Evolutionary conservation across 2,888 invertebrate genomes (phyloP).

Genomic region (Catocala sponsa): DNA sequence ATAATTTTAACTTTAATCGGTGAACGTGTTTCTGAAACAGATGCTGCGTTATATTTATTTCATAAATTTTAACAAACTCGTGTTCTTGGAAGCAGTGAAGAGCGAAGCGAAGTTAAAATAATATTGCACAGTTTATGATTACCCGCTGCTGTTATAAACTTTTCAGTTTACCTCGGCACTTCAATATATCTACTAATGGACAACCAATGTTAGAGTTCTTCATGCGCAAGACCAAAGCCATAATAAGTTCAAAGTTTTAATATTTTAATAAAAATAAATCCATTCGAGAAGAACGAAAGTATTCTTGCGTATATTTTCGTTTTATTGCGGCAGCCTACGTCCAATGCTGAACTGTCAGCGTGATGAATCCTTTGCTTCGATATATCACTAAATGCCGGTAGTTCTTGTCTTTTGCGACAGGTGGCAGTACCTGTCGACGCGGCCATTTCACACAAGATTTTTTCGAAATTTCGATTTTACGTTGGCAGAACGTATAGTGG

Average conservation of each 20-base stretch:
- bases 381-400: slow-evolving; percentile 26
- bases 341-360: slow-evolving; percentile 7
- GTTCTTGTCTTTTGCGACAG: slow-evolving; percentile 21
- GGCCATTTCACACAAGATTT: slow-evolving; percentile 7
- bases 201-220: slow-evolving; percentile 35
- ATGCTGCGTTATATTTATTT: slow-evolving; percentile 23
- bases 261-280: slow-evolving; percentile 1
- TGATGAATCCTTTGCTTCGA: slow-evolving; percentile 14
- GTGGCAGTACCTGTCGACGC: slow-evolving; percentile 11
- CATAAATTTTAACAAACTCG: slow-evolving; percentile 36
- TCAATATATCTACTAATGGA: slow-evolving; percentile 43
- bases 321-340: slow-evolving; percentile 13
- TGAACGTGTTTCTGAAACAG: slow-evolving; percentile 17
- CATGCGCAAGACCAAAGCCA: slow-evolving; percentile 21
- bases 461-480: not conserved
- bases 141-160: slow-evolving; percentile 23
- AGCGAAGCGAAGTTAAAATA: slow-evolving; percentile 39
- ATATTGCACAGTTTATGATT: slow-evolving; percentile 38
- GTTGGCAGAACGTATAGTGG: not conserved
- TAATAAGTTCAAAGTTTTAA: slow-evolving; percentile 6
- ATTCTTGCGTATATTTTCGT: not conserved
- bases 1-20: slow-evolving; percentile 34
- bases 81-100: slow-evolving; percentile 31
- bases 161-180: slow-evolving; percentile 37
- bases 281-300: not conserved